Evolutionary conservation across 2,113 vertebrate genomes (phyloP).

Genomic region (Sminthopsis crassicaudata): DNA sequence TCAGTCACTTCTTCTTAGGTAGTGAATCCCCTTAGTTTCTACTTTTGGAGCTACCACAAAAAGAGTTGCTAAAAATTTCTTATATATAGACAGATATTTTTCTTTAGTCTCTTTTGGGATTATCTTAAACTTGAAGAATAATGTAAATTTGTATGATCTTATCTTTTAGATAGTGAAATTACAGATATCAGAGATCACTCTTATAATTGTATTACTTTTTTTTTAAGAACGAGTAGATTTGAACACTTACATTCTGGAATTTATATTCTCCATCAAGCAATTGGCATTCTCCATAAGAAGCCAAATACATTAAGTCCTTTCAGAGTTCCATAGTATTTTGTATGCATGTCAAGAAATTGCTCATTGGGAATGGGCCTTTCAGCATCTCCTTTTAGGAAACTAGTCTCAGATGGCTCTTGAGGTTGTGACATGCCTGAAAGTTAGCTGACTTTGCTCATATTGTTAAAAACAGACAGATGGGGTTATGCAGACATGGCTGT

Average conservation of each 20-base stretch:
- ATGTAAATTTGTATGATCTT: neutral
- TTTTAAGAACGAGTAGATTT: neutral
- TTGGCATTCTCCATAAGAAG: neutral
- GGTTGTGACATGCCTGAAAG: neutral
- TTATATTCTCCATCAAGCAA: neutral
- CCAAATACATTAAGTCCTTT: slow-evolving; percentile 27
- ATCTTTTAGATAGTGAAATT: neutral
- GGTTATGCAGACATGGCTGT: slow-evolving; percentile 46
- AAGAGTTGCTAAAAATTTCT: neutral
- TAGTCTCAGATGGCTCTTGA: neutral
- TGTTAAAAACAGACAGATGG: slow-evolving; percentile 45
- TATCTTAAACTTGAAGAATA: neutral
- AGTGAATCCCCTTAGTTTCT: neutral
- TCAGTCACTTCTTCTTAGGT: neutral
- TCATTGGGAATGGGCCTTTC: slow-evolving; percentile 51
- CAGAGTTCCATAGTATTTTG: neutral
- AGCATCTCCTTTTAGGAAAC: slow-evolving; percentile 46
- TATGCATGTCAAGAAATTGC: neutral
- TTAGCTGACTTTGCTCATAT: slow-evolving; percentile 39
- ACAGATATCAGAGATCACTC: neutral
- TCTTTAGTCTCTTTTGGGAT: neutral
- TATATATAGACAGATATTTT: neutral
- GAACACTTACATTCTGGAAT: neutral
- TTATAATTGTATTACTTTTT: neutral
- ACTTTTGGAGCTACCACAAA: neutral